phyloP scores from a whole-genome alignment of 2,888 invertebrate species.

The Acanthosepion pharaonis region DNA sequence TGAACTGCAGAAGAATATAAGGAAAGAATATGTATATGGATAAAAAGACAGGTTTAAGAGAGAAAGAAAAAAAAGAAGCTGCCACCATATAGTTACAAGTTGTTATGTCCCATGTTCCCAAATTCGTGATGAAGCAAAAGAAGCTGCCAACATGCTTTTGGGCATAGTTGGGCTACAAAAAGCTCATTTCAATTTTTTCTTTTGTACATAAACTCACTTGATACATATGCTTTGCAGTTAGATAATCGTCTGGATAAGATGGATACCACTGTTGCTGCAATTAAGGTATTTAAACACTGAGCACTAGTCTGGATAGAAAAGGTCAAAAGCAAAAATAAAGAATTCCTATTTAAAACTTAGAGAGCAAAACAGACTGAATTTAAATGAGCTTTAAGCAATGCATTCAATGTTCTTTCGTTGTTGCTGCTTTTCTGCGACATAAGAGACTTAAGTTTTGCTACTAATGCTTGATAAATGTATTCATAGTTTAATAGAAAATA shows the following conservation, averaged over 20 bases:
- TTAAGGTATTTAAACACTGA: conserved; percentile 12
- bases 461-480: background rate
- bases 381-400: conserved; percentile 33
- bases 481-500: background rate
- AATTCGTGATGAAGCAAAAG: conserved; percentile 21
- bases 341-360: background rate
- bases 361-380: background rate
- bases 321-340: background rate
- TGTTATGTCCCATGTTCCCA: conserved; percentile 21
- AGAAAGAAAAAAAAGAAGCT: background rate
- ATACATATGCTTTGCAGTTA: background rate
- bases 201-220: background rate
- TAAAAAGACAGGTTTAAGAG: background rate
- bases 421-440: background rate
- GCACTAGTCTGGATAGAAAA: background rate
- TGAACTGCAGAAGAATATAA: conserved; percentile 14
- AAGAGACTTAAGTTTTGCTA: background rate
- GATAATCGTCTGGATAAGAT: conserved; percentile 11
- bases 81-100: conserved; percentile 33
- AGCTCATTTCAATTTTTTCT: background rate
- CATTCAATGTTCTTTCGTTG: background rate
- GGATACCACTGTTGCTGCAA: conserved; percentile 33
- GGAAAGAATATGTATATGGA: background rate
- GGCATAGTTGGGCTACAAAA: conserved; percentile 21
- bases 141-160: conserved; percentile 8